Percentiles rank a stretch among this genome's conserved stretches.
Conservation (phyloP, 1,140 invertebrate genomes). For the Drosophila nigrodunni region DNA sequence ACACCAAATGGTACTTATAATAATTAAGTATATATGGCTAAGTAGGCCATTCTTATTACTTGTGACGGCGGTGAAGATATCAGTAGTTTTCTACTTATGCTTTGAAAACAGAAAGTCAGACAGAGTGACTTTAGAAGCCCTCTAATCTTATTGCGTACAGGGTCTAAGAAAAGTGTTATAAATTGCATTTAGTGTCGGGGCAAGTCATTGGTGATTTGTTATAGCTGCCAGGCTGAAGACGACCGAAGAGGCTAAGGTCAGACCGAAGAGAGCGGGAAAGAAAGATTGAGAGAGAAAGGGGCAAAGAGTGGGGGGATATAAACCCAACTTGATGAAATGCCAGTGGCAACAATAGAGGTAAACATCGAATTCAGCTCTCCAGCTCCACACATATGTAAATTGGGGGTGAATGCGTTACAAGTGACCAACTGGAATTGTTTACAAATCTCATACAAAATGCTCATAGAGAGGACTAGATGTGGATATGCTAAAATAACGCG, state of each 20-base stretch:
- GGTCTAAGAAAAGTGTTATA: slow-evolving; percentile 63
- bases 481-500: slow-evolving; percentile 81
- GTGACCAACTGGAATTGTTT: slow-evolving; percentile 65
- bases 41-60: too few species aligned
- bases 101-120: not conserved
- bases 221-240: slow-evolving; percentile 55
- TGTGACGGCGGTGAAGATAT: too few species aligned
- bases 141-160: not conserved
- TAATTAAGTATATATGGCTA: too few species aligned
- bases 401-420: slow-evolving; percentile 55
- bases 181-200: slow-evolving; percentile 79
- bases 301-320: not conserved
- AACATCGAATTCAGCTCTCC: not conserved
- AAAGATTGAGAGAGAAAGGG: not conserved
- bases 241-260: slow-evolving; percentile 57
- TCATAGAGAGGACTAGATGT: slow-evolving; percentile 52
- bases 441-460: slow-evolving; percentile 78
- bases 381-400: slow-evolving; percentile 64
- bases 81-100: too few species aligned
- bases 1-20: too few species aligned
- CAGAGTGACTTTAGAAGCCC: too few species aligned
- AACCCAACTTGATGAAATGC: slow-evolving; percentile 47
- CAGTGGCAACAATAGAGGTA: slow-evolving; percentile 7
- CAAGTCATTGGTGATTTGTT: slow-evolving; percentile 81
- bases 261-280: not conserved